A percentile compares a stretch with the other conserved stretches of the same genome.
phyloP scores from a whole-genome alignment of 2,113 vertebrate genomes.

The Progne subis region DNA sequence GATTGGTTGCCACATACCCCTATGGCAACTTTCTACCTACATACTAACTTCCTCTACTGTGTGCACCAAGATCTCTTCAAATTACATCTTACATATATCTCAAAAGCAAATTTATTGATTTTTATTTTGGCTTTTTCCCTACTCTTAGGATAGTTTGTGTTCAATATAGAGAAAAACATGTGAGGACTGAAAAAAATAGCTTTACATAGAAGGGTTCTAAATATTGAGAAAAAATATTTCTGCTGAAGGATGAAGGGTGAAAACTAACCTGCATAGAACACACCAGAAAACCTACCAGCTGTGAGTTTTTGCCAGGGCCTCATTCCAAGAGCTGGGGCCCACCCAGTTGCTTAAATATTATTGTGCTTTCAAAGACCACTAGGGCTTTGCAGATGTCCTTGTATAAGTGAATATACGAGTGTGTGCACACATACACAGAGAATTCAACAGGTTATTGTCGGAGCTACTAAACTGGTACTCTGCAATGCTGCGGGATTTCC shows the following conservation, averaged over 20 bases:
- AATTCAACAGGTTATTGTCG: background rate
- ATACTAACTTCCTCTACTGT: background rate
- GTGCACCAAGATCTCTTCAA: background rate
- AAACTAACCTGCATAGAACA: background rate
- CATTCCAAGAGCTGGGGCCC: background rate
- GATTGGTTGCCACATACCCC: background rate
- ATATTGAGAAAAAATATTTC: background rate
- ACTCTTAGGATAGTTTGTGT: background rate
- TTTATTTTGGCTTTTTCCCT: background rate
- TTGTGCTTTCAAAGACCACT: background rate
- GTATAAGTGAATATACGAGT: background rate
- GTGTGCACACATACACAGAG: background rate
- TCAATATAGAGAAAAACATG: background rate
- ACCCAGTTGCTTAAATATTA: background rate
- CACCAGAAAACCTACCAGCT: background rate
- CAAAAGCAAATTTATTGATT: background rate
- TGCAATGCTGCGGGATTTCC: constrained; percentile 28
- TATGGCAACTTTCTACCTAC: background rate
- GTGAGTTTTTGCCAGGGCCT: background rate
- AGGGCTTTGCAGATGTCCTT: background rate
- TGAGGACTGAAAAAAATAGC: background rate
- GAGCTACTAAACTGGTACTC: background rate
- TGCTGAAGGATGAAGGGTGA: background rate
- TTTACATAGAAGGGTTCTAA: background rate
- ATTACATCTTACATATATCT: accelerated